These are phyloP conservation scores for Matsumurasca onukii DNA, from an alignment of 1,140 invertebrate species.

Conservation along the genomic window DNA sequence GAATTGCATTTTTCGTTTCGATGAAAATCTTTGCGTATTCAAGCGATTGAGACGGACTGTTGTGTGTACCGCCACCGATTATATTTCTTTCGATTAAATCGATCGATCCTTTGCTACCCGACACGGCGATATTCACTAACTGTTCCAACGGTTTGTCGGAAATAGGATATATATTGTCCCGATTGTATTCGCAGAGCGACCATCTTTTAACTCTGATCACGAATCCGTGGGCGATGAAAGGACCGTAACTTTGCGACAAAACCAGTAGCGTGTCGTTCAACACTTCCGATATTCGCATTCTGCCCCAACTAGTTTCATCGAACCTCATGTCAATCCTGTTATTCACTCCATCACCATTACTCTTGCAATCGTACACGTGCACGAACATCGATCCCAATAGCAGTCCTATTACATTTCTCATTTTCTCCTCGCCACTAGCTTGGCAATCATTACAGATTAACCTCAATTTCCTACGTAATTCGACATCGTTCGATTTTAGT, in stretches of 20 bases:
- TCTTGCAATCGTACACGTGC: too few relatives aligned
- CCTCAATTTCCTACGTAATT: too few relatives aligned
- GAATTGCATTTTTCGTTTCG: background rate
- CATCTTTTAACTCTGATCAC: background rate
- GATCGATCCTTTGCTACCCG: background rate
- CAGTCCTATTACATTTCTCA: background rate
- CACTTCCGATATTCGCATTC: too few relatives aligned
- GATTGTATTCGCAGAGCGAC: conserved; percentile 1
- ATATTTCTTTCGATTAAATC: background rate
- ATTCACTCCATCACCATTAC: background rate
- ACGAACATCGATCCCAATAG: background rate
- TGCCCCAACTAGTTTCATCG: too few relatives aligned
- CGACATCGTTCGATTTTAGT: too few relatives aligned
- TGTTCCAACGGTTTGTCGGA: background rate
- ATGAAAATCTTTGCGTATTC: conserved; percentile 14
- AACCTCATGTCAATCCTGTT: background rate
- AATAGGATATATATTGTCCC: background rate
- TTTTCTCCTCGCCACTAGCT: background rate
- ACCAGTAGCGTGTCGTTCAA: conserved; percentile 6
- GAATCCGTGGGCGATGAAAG: background rate
- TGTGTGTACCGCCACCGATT: background rate
- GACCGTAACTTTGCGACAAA: conserved; percentile 8
- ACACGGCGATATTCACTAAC: background rate
- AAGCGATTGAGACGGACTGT: background rate
- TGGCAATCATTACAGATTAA: too few relatives aligned